These are phyloP conservation scores for Macquaria ambigua DNA, from an alignment of 2,113 vertebrate species.

Conservation along the genomic window DNA sequence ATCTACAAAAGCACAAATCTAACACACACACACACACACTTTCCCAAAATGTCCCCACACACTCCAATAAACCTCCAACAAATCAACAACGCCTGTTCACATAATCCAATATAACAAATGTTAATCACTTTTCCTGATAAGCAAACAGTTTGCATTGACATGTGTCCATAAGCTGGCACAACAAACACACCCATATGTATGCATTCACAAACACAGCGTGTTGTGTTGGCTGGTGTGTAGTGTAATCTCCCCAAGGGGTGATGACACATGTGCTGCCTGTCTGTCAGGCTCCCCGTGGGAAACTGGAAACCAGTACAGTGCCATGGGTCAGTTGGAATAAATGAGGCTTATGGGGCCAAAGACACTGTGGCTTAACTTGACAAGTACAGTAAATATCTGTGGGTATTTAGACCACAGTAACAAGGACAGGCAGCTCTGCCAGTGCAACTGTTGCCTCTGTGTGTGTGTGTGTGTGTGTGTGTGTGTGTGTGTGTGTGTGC, in stretches of 20 bases:
- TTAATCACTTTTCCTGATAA: constrained; percentile 48
- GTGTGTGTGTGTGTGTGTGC: neutral
- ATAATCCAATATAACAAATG: constrained; percentile 46
- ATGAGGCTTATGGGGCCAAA: constrained; percentile 59
- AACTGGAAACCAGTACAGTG: constrained; percentile 58
- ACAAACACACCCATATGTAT: constrained; percentile 21
- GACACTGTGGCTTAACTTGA: constrained; percentile 58
- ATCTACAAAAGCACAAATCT: constrained; percentile 15
- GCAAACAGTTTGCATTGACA: constrained; percentile 44
- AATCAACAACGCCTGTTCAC: constrained; percentile 31
- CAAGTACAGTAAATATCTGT: constrained; percentile 67
- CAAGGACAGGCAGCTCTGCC: constrained; percentile 24
- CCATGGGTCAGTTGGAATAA: constrained; percentile 66
- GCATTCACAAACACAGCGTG: constrained; percentile 20
- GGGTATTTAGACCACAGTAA: constrained; percentile 52
- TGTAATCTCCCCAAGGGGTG: constrained; percentile 22
- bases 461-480: neutral
- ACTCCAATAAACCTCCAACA: neutral
- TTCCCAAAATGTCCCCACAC: neutral
- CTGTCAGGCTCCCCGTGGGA: constrained; percentile 56
- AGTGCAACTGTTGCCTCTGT: constrained; percentile 41
- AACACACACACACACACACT: neutral
- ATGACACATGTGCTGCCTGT: constrained; percentile 54
- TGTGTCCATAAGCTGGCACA: constrained; percentile 21
- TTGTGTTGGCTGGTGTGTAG: constrained; percentile 15